These are phyloP conservation scores for Thunnus thynnus DNA, from an alignment of 2,113 vertebrate genomes.

Conservation along the genomic window DNA sequence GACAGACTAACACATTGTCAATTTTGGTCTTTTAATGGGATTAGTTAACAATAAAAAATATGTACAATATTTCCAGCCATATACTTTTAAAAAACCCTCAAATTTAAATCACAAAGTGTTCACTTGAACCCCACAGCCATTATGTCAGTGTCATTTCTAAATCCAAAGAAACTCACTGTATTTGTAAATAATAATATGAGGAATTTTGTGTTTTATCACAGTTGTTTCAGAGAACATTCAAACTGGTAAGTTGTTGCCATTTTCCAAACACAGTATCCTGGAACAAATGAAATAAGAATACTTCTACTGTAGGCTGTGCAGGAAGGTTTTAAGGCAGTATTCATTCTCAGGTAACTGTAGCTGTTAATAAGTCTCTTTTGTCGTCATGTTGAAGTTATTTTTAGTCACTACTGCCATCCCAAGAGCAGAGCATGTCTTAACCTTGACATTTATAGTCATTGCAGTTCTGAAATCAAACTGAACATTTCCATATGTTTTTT, in stretches of 20 bases:
- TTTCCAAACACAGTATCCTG: not conserved
- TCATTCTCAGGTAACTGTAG: conserved; percentile 18
- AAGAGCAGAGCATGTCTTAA: not conserved
- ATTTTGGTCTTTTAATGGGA: no score
- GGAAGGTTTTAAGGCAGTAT: not conserved
- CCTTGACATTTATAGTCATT: not conserved
- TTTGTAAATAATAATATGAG: conserved; percentile 45
- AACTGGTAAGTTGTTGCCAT: not conserved
- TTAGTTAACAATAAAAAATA: not conserved
- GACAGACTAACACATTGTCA: no score
- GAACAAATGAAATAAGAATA: not conserved
- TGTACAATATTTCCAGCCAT: not conserved
- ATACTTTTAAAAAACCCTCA: not conserved
- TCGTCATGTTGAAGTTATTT: not conserved
- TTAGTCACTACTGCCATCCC: conserved; percentile 13
- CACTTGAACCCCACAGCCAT: not conserved
- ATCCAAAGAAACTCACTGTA: conserved; percentile 53
- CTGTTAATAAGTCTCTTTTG: not conserved
- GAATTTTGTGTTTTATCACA: conserved; percentile 25
- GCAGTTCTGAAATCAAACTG: not conserved
- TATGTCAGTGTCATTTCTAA: not conserved
- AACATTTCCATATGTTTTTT: conserved; percentile 4
- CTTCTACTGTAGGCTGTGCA: conserved; percentile 46
- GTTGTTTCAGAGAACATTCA: not conserved
- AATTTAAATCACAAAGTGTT: not conserved